These are phyloP conservation scores for Dissostichus mawsoni DNA, from an alignment of 2,113 vertebrate species.

Conservation along the genomic window DNA sequence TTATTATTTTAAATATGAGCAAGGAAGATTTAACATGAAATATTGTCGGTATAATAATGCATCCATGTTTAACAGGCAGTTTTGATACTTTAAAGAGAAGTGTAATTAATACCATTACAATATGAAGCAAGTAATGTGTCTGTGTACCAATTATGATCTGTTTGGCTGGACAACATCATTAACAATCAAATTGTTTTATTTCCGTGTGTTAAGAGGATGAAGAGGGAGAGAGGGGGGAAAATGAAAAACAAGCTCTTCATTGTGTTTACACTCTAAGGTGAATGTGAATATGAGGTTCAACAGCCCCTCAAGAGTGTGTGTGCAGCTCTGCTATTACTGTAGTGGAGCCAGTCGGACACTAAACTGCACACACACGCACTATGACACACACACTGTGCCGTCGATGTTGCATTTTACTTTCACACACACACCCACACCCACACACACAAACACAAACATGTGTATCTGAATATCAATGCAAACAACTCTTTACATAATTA, in stretches of 20 bases:
- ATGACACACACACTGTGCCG: slow-evolving; percentile 14
- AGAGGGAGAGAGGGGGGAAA: slow-evolving; percentile 2
- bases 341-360: slow-evolving; percentile 32
- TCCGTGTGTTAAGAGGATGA: background rate
- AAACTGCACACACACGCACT: slow-evolving; percentile 21
- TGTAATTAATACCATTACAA: slow-evolving; percentile 57
- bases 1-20: slow-evolving; percentile 57
- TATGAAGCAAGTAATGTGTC: slow-evolving; percentile 54
- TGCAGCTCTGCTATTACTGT: slow-evolving; percentile 36
- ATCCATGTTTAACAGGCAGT: slow-evolving; percentile 40
- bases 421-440: slow-evolving; percentile 21
- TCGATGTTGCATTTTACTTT: no score
- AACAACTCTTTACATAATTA: slow-evolving; percentile 20
- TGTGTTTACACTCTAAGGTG: slow-evolving; percentile 59
- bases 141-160: slow-evolving; percentile 54
- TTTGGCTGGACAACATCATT: slow-evolving; percentile 48
- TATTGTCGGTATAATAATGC: slow-evolving; percentile 39
- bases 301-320: slow-evolving; percentile 44
- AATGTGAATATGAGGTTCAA: slow-evolving; percentile 64
- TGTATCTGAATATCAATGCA: slow-evolving; percentile 21
- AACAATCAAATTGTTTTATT: slow-evolving; percentile 49
- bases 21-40: slow-evolving; percentile 58
- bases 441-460: slow-evolving; percentile 12
- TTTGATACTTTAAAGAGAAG: slow-evolving; percentile 51
- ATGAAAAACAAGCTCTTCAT: slow-evolving; percentile 47